Conservation (phyloP, 2,797 vertebrate species). For the Urocyon cinereoargenteus region DNA sequence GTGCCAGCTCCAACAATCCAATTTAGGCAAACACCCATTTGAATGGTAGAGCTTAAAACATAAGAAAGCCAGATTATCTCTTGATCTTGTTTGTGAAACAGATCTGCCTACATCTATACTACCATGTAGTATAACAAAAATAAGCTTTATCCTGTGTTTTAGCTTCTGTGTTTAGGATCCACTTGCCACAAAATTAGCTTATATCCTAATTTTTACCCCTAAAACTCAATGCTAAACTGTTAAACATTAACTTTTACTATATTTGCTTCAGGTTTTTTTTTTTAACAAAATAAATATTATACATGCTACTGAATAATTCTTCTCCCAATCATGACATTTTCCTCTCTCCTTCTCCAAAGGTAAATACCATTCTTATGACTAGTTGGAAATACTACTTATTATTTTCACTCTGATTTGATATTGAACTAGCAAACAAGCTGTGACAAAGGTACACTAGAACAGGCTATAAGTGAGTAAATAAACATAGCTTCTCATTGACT, state of each 20-base stretch:
- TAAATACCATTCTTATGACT: not conserved
- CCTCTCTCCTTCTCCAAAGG: not conserved
- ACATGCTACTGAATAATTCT: not conserved
- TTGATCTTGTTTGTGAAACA: not conserved
- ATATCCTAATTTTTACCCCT: not conserved
- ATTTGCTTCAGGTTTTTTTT: not conserved
- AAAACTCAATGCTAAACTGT: not conserved
- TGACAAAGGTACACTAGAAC: not conserved
- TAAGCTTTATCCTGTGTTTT: not conserved
- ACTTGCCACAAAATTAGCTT: not conserved
- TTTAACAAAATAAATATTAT: not conserved
- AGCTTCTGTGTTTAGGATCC: not conserved
- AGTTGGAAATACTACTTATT: not conserved
- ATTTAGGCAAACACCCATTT: not conserved
- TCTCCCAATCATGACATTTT: not conserved
- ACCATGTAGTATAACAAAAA: not conserved
- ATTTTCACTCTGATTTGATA: conserved; percentile 17
- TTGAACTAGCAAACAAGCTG: not conserved
- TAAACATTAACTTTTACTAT: not conserved
- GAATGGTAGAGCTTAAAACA: not conserved
- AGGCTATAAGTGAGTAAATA: not conserved
- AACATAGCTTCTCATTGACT: not conserved
- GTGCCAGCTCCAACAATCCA: not conserved
- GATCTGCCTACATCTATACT: not conserved
- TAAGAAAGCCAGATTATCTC: not conserved